Evolutionary conservation across 2,888 invertebrate genomes (phyloP), one percentile per base, ranked within the genome.

Genomic region (Ophioninae sp.): DNA sequence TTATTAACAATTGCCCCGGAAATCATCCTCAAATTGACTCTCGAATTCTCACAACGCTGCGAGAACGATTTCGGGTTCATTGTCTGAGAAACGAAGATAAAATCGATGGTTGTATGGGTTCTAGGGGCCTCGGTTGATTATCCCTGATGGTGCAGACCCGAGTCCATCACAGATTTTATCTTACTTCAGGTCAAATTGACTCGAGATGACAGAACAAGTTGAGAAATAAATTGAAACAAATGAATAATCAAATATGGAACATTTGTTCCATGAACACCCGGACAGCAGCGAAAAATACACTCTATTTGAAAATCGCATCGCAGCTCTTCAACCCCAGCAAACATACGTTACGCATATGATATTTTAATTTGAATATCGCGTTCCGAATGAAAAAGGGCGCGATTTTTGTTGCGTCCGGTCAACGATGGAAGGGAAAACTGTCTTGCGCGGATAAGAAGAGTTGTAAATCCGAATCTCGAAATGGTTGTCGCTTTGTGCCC

Each of bases 401-500:
- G 23, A 59, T 73, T 83, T 79, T 58, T 68, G 51, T 9, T 61
- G 13, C 73, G 79, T 82, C 79, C 78, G 81, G 71, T 58, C 78
- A 95, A 96, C 89, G 98, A 98, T 91, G 94, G 95, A 1, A 96
- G 96, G 0, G 96, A 97, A 13, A 94, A 95, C 0, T 97, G 95
- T 91, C 93, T 96, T 0, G 91, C 92, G 22, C 94, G 94, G 0
- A 92, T 97, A 13, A 94, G 95, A 84, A 93, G 93, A 20, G 90
- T 93, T n/a, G 94, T 95, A 37, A 93, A 93, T 0, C 87, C 92
- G 0, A 85, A 90, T 8, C 90, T 91, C 6, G 96, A 98, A 93
- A 93, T 98, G 61, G 95, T 97, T 0, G 97, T 98, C 0, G 94
- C 96, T 0, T 95, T 99, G 30, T 96, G 97, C 86, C 97, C 98